Percentiles rank a stretch among this genome's conserved stretches.
Conservation (phyloP, 2,797 vertebrate species). For the Oreonectes daqikongensis region DNA sequence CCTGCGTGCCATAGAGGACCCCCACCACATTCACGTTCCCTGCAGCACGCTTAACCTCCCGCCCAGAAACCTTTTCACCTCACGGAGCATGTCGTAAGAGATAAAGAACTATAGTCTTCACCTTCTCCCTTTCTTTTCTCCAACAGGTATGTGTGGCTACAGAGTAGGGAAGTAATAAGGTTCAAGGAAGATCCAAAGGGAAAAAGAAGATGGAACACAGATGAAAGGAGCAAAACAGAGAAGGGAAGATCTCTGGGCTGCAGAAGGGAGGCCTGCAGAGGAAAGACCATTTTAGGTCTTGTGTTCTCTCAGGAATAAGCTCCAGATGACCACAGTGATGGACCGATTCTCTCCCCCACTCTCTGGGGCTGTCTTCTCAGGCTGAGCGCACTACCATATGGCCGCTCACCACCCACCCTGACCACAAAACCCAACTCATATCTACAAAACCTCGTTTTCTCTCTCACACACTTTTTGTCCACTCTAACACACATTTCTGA, state of each 20-base stretch:
- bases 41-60: constrained; percentile 50
- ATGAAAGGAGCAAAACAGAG: constrained; percentile 27
- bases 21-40: constrained; percentile 11
- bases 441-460: constrained; percentile 8
- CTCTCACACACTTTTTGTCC: constrained; percentile 21
- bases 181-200: not conserved
- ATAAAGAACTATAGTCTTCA: constrained; percentile 42
- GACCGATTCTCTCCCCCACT: constrained; percentile 41
- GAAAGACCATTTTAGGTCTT: constrained; percentile 28
- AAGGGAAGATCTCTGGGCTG: not conserved
- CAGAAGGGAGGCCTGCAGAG: not conserved
- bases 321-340: constrained; percentile 47
- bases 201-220: constrained; percentile 5
- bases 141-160: not conserved
- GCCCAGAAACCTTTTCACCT: constrained; percentile 52
- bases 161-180: constrained; percentile 4
- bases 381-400: constrained; percentile 50
- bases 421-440: constrained; percentile 37
- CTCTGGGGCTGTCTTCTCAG: constrained; percentile 43
- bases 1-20: constrained; percentile 34
- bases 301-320: constrained; percentile 33
- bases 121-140: constrained; percentile 32
- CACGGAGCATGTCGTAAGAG: constrained; percentile 38
- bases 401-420: constrained; percentile 43
- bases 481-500: constrained; percentile 39